Conservation (phyloP, 2,888 invertebrate species). For the Ctena decussata region DNA sequence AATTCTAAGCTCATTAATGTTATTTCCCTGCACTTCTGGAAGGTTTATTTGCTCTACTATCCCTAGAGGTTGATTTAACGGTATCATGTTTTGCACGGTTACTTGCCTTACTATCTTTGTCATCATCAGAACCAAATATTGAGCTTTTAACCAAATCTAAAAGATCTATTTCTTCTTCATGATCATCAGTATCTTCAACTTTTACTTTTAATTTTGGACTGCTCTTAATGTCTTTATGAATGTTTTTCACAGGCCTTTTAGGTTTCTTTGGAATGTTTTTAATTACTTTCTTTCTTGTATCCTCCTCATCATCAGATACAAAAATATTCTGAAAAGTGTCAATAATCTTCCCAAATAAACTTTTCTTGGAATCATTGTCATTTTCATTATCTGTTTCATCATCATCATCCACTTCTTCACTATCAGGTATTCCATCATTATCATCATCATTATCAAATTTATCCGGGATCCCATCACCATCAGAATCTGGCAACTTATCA, state of each 20-base stretch:
- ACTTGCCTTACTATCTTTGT: conserved; percentile 39
- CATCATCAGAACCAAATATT: conserved; percentile 58
- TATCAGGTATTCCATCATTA: conserved; percentile 75
- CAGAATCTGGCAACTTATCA: conserved; percentile 65
- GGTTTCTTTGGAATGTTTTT: conserved; percentile 65
- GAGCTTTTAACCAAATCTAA: conserved; percentile 71
- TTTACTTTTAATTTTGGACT: conserved; percentile 37
- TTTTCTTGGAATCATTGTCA: conserved; percentile 14
- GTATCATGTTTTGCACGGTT: neutral
- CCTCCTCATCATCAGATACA: conserved; percentile 61
- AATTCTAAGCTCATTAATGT: neutral
- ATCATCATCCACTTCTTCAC: conserved; percentile 32
- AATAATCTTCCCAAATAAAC: conserved; percentile 70
- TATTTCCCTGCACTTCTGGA: conserved; percentile 5
- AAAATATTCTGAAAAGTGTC: conserved; percentile 71
- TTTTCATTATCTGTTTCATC: conserved; percentile 28
- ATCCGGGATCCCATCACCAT: conserved; percentile 83
- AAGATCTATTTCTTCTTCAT: conserved; percentile 73
- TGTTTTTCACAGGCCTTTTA: conserved; percentile 25
- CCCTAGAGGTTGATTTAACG: neutral
- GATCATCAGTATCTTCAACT: conserved; percentile 57
- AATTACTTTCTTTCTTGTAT: conserved; percentile 45
- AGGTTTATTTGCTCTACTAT: neutral
- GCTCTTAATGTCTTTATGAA: conserved; percentile 37
- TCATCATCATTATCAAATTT: conserved; percentile 71